Base-by-base conservation (phyloP, 2,888 invertebrate species). In the Caenorhabditis uteleia region DNA sequence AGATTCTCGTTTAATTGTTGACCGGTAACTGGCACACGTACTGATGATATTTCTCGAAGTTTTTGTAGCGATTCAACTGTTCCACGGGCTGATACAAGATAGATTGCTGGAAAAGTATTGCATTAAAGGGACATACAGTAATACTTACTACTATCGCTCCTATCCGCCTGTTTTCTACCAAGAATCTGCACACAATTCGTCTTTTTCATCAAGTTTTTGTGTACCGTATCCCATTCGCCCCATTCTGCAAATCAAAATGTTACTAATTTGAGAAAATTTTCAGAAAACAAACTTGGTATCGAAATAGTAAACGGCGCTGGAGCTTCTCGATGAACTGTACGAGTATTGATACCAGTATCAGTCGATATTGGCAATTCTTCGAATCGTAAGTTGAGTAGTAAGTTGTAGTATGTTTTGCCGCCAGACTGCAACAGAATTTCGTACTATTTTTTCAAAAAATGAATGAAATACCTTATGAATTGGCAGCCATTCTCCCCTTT, bases 301-400 rank as follows among this genome's bases (percentile, higher is more conserved):
- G n/a, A n/a, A n/a, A n/a, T n/a, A n/a, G n/a, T n/a, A n/a, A n/a
- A n/a, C n/a, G n/a, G n/a, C n/a, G n/a, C n/a, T n/a, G n/a, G n/a
- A n/a, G n/a, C n/a, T n/a, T n/a, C n/a, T n/a, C n/a, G n/a, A n/a
- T n/a, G n/a, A n/a, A n/a, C n/a, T n/a, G n/a, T n/a, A n/a, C n/a
- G n/a, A n/a, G n/a, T n/a, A n/a, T n/a, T n/a, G n/a, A n/a, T n/a
- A n/a, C n/a, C n/a, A 39, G 40, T 16, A 31, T 69, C 62, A 1
- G 60, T 45, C 2, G 61, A 56, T 7, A 65, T 34, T 2, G 67
- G 69, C 5, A 72, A 50, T 29, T 72, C 72, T n/a, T 72, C 72
- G 38, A 72, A 61, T 33, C 68, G 50, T 10, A 69, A 36, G 25
- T 67, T 69, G 53, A 69, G 67, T 25, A 69, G 34, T 16, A 69